Conservation (phyloP, 2,888 invertebrate genomes). For the Lepidonotus clava region DNA sequence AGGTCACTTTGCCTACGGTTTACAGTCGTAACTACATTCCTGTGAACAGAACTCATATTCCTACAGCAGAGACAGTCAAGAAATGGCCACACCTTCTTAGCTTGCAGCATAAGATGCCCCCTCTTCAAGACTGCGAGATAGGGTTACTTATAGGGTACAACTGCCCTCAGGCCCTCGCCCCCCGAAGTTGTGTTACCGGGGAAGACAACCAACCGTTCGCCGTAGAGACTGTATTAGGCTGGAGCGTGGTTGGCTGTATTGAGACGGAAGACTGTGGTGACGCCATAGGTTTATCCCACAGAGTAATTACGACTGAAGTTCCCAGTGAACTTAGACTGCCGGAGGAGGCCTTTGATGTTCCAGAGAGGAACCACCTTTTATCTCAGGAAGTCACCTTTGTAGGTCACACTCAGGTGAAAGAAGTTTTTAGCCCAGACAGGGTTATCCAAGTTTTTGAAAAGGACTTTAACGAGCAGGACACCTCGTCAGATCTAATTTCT, state of each 20-base stretch:
- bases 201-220: neutral
- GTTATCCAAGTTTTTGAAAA: neutral
- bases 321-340: neutral
- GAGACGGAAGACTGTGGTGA: neutral
- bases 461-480: neutral
- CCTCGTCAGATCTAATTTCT: neutral
- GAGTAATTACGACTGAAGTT: neutral
- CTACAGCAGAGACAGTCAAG: too few species aligned
- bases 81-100: too few species aligned
- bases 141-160: constrained; percentile 28
- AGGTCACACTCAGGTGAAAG: neutral
- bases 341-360: neutral
- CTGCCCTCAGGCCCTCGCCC: constrained; percentile 38
- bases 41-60: too few species aligned
- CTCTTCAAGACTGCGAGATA: constrained; percentile 24
- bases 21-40: too few species aligned
- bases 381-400: neutral
- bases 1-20: too few species aligned
- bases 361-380: neutral
- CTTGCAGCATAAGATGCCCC: too few species aligned
- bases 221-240: neutral
- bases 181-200: neutral
- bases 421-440: neutral
- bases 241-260: neutral
- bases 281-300: neutral